phyloP scores from a whole-genome alignment of 2,113 vertebrate genomes.

The Lasiurus borealis region DNA sequence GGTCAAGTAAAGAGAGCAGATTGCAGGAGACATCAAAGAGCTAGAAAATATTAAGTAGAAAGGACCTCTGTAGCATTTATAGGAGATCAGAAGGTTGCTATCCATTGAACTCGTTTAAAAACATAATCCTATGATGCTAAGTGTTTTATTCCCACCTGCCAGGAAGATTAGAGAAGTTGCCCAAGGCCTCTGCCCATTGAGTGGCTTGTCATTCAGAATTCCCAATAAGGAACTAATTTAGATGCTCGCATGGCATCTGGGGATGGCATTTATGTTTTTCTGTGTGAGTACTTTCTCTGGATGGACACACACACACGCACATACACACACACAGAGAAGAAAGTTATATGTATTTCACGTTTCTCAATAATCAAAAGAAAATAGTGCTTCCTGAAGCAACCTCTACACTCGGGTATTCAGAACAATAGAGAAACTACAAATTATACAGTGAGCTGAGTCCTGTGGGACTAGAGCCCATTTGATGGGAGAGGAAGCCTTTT shows the following conservation, averaged over 20 bases:
- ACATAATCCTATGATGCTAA: slow-evolving; percentile 7
- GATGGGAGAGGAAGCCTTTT: slow-evolving; percentile 48
- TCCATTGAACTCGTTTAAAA: slow-evolving; percentile 41
- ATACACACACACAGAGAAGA: too few species aligned
- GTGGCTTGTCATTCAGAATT: not conserved
- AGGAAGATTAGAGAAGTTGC: slow-evolving; percentile 56
- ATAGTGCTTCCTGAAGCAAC: slow-evolving; percentile 1
- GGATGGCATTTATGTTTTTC: too few species aligned
- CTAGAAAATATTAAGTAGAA: slow-evolving; percentile 54
- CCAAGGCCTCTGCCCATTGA: slow-evolving; percentile 23
- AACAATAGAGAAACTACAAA: slow-evolving; percentile 70
- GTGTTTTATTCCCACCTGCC: slow-evolving; percentile 33
- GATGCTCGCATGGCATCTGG: not conserved
- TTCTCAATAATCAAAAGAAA: slow-evolving; percentile 9
- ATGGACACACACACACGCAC: not conserved
- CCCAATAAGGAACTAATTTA: not conserved
- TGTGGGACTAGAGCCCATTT: not conserved
- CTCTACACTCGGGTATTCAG: slow-evolving; percentile 70
- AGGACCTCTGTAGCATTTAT: slow-evolving; percentile 36
- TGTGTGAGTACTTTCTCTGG: not conserved
- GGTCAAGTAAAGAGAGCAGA: slow-evolving; percentile 69
- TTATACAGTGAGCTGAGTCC: not conserved
- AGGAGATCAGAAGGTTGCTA: slow-evolving; percentile 64
- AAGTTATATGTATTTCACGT: not conserved
- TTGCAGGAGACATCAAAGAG: slow-evolving; percentile 68